Evolutionary conservation across 64 coral and sea anemone genomes (phyloP), one percentile per base, ranked within the genome.

Genomic region (Astreopora myriophthalma): DNA sequence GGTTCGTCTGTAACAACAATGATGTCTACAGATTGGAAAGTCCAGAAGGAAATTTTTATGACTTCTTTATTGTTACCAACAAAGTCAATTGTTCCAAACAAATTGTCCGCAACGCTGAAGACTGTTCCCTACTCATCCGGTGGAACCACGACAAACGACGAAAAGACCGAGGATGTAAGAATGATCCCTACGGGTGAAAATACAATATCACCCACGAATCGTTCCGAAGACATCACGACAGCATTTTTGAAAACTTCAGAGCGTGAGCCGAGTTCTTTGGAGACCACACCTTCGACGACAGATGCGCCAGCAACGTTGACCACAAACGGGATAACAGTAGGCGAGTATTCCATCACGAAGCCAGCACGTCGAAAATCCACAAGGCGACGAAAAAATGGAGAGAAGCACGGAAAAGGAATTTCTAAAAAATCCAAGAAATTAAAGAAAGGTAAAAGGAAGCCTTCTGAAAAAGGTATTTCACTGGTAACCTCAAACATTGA

Each of bases 371-470:
- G 16, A 57, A 80, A 80, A 34, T 60, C 77, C 6, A 1, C 77
- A 8, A 80, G 34, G 24, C 48, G 77, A 20, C 29, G 77, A 34
- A 60, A 80, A 34, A 36, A 80, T 8, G 77, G 51, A 49, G 48
- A 36, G 34, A 52, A 51, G 16, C 11, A 78, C 28, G 44, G 23
- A 28, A 48, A 52, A 19, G 30, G 11, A 34, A n/a, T 22, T 48
- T 27, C n/a, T 5, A 80, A 80, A 80, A 60, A 52, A 19, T 11
- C 27, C 6, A 80, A 80, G 31, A 80, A 80, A 80, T 30, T 49
- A 29, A 80, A 52, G 34, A 80, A 80, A 35, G 19, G 5, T 22
- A 80, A 60, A 16, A 80, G 58, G 44, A 80, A 80, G 31, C 22
- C 28, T 5, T 48, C 22, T 7, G 57, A 29, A 62, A 61, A 60